phyloP scores from a whole-genome alignment of 92 coral and sea anemone genomes.

The Parazoanthus swiftii region DNA sequence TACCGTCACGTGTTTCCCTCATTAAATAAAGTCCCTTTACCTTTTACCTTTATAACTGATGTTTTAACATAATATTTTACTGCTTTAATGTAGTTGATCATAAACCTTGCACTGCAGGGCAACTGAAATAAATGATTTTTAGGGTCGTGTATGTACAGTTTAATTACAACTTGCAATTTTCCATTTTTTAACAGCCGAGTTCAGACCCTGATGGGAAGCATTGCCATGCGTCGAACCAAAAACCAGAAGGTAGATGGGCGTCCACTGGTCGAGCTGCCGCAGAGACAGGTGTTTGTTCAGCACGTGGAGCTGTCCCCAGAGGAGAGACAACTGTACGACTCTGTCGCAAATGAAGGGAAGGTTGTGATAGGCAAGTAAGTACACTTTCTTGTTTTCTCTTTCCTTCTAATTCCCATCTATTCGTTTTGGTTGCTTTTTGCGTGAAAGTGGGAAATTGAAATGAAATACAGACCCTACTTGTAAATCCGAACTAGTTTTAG shows the following conservation, averaged over 20 bases:
- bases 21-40: no score
- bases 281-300: slow-evolving; percentile 71
- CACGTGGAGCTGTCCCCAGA: slow-evolving; percentile 81
- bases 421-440: no score
- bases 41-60: no score
- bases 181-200: slow-evolving; percentile 55
- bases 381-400: no score
- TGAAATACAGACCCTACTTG: no score
- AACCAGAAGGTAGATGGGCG: slow-evolving; percentile 72
- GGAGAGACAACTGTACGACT: slow-evolving; percentile 75
- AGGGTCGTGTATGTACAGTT: no score
- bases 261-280: slow-evolving; percentile 75
- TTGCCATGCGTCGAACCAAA: slow-evolving; percentile 84
- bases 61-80: no score
- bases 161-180: no score
- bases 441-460: no score
- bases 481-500: no score
- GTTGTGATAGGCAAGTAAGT: slow-evolving; percentile 79
- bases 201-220: slow-evolving; percentile 69
- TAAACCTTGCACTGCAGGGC: neutral
- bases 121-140: neutral
- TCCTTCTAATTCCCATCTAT: no score
- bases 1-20: no score
- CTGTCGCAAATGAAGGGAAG: slow-evolving; percentile 81
- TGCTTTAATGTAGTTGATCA: neutral